Conservation (phyloP, 2,797 vertebrate genomes). For the Taenioides sp. region DNA sequence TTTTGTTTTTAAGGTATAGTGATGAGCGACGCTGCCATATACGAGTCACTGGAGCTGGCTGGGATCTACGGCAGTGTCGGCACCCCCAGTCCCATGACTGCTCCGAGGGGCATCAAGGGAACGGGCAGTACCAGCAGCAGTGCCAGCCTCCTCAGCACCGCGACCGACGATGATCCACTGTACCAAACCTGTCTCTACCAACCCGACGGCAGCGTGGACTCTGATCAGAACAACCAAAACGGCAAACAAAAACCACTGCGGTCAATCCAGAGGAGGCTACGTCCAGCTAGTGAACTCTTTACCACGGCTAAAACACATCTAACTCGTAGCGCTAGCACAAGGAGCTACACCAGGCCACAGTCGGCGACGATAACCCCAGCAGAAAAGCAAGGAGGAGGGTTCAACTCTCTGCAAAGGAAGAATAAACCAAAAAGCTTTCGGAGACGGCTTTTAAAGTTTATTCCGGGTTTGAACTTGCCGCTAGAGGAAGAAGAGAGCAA, state of each 20-base stretch:
- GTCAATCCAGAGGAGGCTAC: slow-evolving; percentile 48
- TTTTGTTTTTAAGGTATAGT: slow-evolving; percentile 80
- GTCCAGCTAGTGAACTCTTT: slow-evolving; percentile 76
- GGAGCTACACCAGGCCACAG: slow-evolving; percentile 74
- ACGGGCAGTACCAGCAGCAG: slow-evolving; percentile 81
- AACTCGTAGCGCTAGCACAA: slow-evolving; percentile 87
- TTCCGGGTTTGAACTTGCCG: slow-evolving; percentile 91
- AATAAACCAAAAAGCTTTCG: slow-evolving; percentile 91
- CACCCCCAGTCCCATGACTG: slow-evolving; percentile 67
- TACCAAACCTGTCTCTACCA: slow-evolving; percentile 90
- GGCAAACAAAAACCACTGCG: slow-evolving; percentile 23
- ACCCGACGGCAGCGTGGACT: slow-evolving; percentile 47
- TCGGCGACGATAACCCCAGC: slow-evolving; percentile 39
- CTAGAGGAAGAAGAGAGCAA: slow-evolving; percentile 97
- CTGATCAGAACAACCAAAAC: slow-evolving; percentile 15
- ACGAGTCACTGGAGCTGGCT: slow-evolving; percentile 91
- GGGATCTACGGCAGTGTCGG: slow-evolving; percentile 83
- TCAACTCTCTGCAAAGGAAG: slow-evolving; percentile 77
- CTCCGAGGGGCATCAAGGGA: slow-evolving; percentile 67
- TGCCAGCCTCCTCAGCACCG: slow-evolving; percentile 73
- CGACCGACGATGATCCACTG: slow-evolving; percentile 83
- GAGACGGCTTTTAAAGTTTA: slow-evolving; percentile 89
- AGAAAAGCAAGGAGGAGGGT: slow-evolving; percentile 70
- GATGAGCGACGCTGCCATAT: slow-evolving; percentile 88
- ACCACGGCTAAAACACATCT: slow-evolving; percentile 71